Conservation (phyloP, 2,888 invertebrate genomes). For the Lobophora halterata region DNA sequence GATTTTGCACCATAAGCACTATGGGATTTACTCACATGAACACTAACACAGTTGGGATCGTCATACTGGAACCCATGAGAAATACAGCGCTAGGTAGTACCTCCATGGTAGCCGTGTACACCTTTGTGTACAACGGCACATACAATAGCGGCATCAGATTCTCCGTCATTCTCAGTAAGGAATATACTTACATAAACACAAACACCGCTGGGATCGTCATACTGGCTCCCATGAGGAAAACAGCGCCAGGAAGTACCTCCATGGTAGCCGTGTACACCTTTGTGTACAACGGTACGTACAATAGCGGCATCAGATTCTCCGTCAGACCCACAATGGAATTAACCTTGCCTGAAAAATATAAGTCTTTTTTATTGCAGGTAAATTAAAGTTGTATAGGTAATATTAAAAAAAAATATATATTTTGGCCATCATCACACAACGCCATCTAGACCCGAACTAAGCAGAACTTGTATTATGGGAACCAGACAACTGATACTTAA, state of each 20-base stretch:
- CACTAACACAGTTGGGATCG: slow-evolving; percentile 34
- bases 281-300: slow-evolving; percentile 84
- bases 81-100: slow-evolving; percentile 83
- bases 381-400: too few relatives aligned
- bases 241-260: slow-evolving; percentile 82
- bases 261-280: slow-evolving; percentile 82
- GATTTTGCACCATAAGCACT: too few relatives aligned
- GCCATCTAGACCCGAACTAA: too few relatives aligned
- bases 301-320: slow-evolving; percentile 79
- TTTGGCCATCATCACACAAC: too few relatives aligned
- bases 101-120: slow-evolving; percentile 82
- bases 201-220: slow-evolving; percentile 54
- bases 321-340: slow-evolving; percentile 83
- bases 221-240: slow-evolving; percentile 81
- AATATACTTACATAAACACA: slow-evolving; percentile 35
- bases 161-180: too few relatives aligned
- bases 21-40: slow-evolving; percentile 39
- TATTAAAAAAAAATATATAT: too few relatives aligned
- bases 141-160: slow-evolving; percentile 83
- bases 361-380: too few relatives aligned
- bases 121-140: slow-evolving; percentile 83
- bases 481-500: too few relatives aligned
- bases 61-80: slow-evolving; percentile 81
- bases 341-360: slow-evolving; percentile 81
- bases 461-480: too few relatives aligned